A percentile compares a stretch with the other conserved stretches of the same genome.
Conservation (phyloP, 2,113 vertebrate species). For the Ammodytes marinus region DNA sequence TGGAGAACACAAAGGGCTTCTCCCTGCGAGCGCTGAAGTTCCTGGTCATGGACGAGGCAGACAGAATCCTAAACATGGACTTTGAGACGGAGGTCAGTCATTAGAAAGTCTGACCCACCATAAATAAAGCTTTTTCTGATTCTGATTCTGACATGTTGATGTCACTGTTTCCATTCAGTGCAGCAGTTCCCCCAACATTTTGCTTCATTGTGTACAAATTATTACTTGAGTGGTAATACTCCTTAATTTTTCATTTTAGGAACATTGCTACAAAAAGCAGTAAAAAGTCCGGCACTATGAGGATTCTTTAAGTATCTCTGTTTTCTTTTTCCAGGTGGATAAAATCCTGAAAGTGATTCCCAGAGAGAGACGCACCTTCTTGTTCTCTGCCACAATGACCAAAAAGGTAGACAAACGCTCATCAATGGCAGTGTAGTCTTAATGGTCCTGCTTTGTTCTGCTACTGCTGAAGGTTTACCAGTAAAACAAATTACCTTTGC, state of each 20-base stretch:
- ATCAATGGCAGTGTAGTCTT: fast-evolving
- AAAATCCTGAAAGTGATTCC: conserved; percentile 98
- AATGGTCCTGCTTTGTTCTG: neutral
- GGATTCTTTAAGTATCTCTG: neutral
- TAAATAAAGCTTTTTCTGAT: too few species aligned
- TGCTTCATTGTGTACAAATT: neutral
- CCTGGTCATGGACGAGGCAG: conserved; percentile 98
- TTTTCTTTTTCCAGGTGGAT: conserved; percentile 88
- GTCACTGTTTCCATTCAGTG: neutral
- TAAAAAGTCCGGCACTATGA: neutral
- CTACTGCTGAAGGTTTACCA: neutral
- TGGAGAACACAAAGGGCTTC: conserved; percentile 99
- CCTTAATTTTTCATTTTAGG: neutral
- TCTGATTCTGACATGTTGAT: neutral
- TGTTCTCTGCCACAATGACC: conserved; percentile 99
- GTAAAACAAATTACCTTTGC: neutral
- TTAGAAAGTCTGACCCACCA: neutral
- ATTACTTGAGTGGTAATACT: neutral
- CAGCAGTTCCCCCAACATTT: neutral
- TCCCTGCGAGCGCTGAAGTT: conserved; percentile 93
- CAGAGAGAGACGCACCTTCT: conserved; percentile 93
- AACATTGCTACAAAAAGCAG: neutral
- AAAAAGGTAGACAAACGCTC: conserved; percentile 89
- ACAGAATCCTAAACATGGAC: conserved; percentile 99
- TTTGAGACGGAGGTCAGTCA: conserved; percentile 94